phyloP scores from a whole-genome alignment of 2,113 vertebrate genomes.

The Sula dactylatra region DNA sequence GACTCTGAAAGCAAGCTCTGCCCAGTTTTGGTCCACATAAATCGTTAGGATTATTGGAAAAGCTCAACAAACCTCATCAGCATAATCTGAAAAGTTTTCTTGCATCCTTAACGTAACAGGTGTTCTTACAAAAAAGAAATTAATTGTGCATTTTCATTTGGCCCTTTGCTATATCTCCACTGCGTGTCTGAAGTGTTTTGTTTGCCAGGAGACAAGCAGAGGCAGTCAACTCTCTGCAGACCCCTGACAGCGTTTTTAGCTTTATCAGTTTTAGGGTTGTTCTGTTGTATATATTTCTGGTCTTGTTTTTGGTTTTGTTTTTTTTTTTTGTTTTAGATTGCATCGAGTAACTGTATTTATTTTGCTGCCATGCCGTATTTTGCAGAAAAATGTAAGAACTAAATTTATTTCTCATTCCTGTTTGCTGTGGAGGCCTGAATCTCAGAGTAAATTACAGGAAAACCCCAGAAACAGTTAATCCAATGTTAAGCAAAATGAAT shows the following conservation, averaged over 20 bases:
- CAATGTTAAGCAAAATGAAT: slow-evolving; percentile 1
- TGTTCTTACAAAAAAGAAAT: background rate
- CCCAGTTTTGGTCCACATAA: background rate
- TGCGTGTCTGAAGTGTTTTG: background rate
- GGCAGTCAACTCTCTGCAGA: background rate
- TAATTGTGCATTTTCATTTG: background rate
- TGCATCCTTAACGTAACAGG: background rate
- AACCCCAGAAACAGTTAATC: background rate
- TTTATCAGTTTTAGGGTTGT: background rate
- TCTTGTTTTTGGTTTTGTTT: background rate
- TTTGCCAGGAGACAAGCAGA: background rate
- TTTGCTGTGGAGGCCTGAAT: background rate
- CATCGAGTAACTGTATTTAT: background rate
- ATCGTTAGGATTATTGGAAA: background rate
- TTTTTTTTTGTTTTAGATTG: background rate
- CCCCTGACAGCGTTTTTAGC: background rate
- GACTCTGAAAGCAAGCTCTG: background rate
- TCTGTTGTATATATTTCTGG: background rate
- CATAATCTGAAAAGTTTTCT: background rate
- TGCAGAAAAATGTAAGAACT: background rate
- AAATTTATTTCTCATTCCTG: background rate
- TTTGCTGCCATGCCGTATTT: background rate
- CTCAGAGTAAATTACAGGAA: background rate
- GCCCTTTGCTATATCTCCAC: background rate
- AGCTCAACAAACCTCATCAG: background rate